Base-by-base conservation (phyloP, 2,888 invertebrate species). In the Lasiommata megera region DNA sequence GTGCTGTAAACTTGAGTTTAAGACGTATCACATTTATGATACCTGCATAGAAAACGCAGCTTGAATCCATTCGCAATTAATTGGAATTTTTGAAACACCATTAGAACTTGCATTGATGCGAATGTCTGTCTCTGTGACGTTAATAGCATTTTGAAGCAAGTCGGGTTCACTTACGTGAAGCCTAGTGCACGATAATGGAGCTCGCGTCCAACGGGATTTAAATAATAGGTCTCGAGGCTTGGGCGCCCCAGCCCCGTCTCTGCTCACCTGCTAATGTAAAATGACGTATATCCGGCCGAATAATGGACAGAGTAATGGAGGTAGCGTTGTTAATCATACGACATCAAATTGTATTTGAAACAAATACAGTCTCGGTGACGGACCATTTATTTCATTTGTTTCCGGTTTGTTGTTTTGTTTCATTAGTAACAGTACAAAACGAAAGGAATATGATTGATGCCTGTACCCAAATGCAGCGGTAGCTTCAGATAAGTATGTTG, bases 161-260 rank as follows among this genome's bases (percentile, higher is more conserved):
- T 73, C 73, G 74, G 75, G 77, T 74, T 79, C 79, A 79, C 75
- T 79, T 73, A 72, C 69, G 69, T 63, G 67, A 65, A 68, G 70
- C 72, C 69, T 71, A 60, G 60, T 60, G 60, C 56, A 54, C 79
- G 77, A 80, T 82, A 84, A 83, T 82, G 80, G 79, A 76, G 71
- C 77, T 77, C 73, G 71, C 77, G 74, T 81, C 82, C 76, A 74
- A 76, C 76, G 82, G 84, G 86, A 84, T 85, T 84, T 82, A 81
- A 84, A 82, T 84, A 86, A 86, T 82, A 74, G 80, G 66, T 70
- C 72, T 74, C 74, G 77, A 74, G 73, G 74, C 73, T 69, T 66
- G 67, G 61, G 53, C 60, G 31, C 36, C 43, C 29, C 52, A 54
- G 67, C 60, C 69, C 63, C 69, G 70, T 73, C 70, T 71, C 73